Base-by-base conservation (phyloP, 2,888 invertebrate species). In the Epicampocera succincta region DNA sequence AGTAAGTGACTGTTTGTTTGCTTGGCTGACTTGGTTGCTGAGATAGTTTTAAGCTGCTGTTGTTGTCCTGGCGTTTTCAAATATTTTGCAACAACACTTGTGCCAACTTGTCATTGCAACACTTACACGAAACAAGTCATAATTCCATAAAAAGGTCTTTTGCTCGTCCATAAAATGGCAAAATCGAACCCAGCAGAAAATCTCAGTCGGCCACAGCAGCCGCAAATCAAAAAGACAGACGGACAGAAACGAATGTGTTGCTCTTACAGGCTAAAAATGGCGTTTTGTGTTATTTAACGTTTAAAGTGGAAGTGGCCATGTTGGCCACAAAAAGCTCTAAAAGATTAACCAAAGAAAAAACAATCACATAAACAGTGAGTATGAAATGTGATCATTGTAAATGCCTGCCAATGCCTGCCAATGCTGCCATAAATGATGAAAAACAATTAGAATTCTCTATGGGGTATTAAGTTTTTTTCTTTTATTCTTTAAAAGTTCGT, bases 401-500 rank as follows among this genome's bases (percentile, higher is more conserved):
- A 77, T 77, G 63, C 68, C 68, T 71, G 46, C 65, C 15, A 77
- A 77, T 77, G 63, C 68, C 68, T 71, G 46, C 65, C 15, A 71
- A 73, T 58, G 78, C 42, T 80, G 80, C 84, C 83, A 80, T 84
- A 83, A 83, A 77, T 78, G 84, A 68, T 56, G 54, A 80, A 77
- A 82, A 83, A 80, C 84, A 83, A 84, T 84, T 83, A 84, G 82
- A 84, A 84, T 83, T 84, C 84, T 83, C 80, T 68, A 72, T 78
- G 82, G 80, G 44, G 40, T 66, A 52, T 71, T 21, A 58, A 44
- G 44, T 29, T 44, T 40, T 66, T 75, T 19, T 19, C 44, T 19
- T 60, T 46, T 17, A 66, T 56, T 65, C 46, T 66, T 33, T 17
- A 12, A 25, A 52, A 46, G 19, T 19, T 50, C 60, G 15, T 46